Conservation (phyloP, 2,888 invertebrate species). For the Smittia aterrima region DNA sequence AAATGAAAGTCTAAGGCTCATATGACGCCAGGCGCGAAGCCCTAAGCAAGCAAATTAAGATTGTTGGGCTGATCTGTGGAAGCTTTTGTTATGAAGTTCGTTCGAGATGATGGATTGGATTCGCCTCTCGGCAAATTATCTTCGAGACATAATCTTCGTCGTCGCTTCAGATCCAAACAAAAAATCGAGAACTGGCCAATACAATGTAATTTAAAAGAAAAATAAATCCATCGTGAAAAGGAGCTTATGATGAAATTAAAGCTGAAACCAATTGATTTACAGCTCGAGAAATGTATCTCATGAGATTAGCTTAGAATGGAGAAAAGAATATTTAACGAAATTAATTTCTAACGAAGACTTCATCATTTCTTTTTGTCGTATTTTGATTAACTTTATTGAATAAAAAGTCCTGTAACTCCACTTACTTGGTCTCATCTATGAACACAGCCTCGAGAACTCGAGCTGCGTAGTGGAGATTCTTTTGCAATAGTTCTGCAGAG, state of each 20-base stretch:
- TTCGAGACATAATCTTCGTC: neutral
- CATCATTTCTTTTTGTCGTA: constrained; percentile 1
- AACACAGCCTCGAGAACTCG: constrained; percentile 90
- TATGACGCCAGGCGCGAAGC: neutral
- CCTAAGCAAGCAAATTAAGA: constrained; percentile 1
- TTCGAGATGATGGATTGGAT: neutral
- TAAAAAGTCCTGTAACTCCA: constrained; percentile 46
- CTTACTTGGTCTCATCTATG: constrained; percentile 92
- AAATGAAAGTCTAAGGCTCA: neutral
- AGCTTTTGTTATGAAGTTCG: neutral
- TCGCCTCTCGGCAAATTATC: neutral
- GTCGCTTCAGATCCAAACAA: no score
- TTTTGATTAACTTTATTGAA: neutral
- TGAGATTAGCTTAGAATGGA: constrained; percentile 26
- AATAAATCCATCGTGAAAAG: neutral
- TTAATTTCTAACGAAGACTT: neutral
- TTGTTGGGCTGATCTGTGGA: neutral
- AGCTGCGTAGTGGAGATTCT: constrained; percentile 90
- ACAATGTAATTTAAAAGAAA: neutral
- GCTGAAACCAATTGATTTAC: neutral
- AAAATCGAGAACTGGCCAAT: no score
- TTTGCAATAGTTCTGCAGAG: constrained; percentile 82
- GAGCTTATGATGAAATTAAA: neutral
- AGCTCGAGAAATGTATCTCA: neutral
- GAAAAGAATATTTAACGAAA: neutral